Evolutionary conservation across 2,888 invertebrate genomes (phyloP).

Genomic region (Microctonus brassicae): DNA sequence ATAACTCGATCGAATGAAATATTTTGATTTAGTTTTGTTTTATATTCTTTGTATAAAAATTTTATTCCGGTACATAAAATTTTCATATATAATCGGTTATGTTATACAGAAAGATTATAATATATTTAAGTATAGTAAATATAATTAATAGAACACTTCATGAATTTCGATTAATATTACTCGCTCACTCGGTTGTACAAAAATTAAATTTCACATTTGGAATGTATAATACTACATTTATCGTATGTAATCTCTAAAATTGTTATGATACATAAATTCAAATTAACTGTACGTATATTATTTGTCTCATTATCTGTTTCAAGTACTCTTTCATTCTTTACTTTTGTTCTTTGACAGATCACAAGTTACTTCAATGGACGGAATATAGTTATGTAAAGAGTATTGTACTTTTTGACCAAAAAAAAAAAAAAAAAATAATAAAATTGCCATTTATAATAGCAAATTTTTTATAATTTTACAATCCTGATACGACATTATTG

Average conservation of each 20-base stretch:
- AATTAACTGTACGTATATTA: background rate
- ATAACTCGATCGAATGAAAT: no score
- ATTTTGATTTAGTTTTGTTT: background rate
- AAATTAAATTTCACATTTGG: background rate
- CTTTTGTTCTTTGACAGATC: no score
- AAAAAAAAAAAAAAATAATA: no score
- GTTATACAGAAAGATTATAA: background rate
- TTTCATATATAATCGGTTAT: background rate
- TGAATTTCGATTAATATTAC: background rate
- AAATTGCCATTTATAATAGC: no score
- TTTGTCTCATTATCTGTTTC: no score
- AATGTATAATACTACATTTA: background rate
- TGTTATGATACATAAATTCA: background rate
- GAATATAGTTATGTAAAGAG: background rate
- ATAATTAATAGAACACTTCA: background rate
- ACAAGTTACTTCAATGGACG: constrained; percentile 35
- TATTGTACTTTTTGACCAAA: background rate
- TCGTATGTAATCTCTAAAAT: background rate
- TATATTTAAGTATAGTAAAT: background rate
- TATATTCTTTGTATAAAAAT: background rate
- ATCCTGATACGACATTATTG: no score
- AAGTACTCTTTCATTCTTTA: no score
- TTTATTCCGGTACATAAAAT: background rate
- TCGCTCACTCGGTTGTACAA: background rate
- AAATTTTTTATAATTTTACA: no score